A percentile compares a stretch with the other conserved stretches of the same genome.
Evolutionary conservation across 1,140 invertebrate genomes (phyloP).

Genomic region (Pararge aegeria): DNA sequence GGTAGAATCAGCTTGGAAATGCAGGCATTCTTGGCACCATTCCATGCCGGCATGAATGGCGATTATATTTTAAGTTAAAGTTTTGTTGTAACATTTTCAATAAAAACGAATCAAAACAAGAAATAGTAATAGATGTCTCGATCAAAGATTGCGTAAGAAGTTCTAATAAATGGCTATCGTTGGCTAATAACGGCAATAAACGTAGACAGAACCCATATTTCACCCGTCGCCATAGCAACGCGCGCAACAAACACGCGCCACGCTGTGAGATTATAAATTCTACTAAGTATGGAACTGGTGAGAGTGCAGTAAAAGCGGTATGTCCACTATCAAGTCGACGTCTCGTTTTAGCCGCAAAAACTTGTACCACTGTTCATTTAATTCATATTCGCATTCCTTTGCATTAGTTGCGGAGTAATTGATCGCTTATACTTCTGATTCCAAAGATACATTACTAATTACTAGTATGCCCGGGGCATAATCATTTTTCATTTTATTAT

Average conservation of each 20-base stretch:
- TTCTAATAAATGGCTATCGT: conserved; percentile 60
- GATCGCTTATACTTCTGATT: conserved; percentile 4
- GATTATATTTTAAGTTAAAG: no score
- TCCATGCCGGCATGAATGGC: no score
- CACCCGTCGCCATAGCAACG: conserved; percentile 63
- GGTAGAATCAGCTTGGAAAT: no score
- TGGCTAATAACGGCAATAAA: conserved; percentile 62
- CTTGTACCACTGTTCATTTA: conserved; percentile 7
- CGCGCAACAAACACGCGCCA: conserved; percentile 55
- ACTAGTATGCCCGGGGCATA: neutral
- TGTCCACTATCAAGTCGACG: conserved; percentile 18
- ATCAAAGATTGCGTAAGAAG: conserved; percentile 24
- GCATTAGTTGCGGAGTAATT: conserved; percentile 12
- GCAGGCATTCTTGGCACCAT: no score
- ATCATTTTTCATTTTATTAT: neutral
- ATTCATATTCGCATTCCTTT: conserved; percentile 19
- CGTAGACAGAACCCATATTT: conserved; percentile 64
- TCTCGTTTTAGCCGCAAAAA: conserved; percentile 19
- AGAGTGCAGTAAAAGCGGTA: conserved; percentile 32
- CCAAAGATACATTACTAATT: conserved; percentile 7
- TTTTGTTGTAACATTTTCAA: no score
- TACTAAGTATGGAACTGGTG: conserved; percentile 26
- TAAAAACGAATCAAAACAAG: neutral
- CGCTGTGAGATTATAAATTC: conserved; percentile 33
- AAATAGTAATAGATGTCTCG: conserved; percentile 6